Conservation (phyloP, 2,113 vertebrate genomes). For the Saimiri boliviensis region DNA sequence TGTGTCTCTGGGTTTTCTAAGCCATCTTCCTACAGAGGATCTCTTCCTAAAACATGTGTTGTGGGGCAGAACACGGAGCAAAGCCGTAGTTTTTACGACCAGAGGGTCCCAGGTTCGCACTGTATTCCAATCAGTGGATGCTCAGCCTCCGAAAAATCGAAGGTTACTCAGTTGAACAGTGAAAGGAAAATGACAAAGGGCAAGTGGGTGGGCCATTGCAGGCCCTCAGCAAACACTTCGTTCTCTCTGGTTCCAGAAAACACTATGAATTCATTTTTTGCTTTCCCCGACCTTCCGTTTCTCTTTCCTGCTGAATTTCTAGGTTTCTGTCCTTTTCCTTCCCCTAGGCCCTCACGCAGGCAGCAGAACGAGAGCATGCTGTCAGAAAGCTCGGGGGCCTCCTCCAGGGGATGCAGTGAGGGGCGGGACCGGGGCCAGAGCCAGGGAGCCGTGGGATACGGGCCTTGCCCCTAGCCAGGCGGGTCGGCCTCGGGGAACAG, state of each 20-base stretch:
- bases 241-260: background rate
- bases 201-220: background rate
- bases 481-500: rapidly evolving
- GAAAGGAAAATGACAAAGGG: background rate
- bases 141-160: background rate
- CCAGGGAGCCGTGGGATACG: rapidly evolving
- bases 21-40: background rate
- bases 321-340: background rate
- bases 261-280: background rate
- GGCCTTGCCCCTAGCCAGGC: background rate
- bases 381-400: background rate
- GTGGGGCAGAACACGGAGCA: background rate
- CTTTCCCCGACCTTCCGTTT: background rate
- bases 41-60: background rate
- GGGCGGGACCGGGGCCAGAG: background rate
- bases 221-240: background rate
- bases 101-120: background rate
- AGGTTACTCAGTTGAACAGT: background rate
- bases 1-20: background rate
- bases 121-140: background rate
- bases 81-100: background rate
- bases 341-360: background rate
- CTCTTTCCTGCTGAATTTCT: background rate
- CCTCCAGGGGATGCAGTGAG: background rate
- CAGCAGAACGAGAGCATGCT: background rate